A percentile compares a stretch with the other conserved stretches of the same genome.
phyloP scores from a whole-genome alignment of 2,888 invertebrate species.

The Antheraea assamensis region DNA sequence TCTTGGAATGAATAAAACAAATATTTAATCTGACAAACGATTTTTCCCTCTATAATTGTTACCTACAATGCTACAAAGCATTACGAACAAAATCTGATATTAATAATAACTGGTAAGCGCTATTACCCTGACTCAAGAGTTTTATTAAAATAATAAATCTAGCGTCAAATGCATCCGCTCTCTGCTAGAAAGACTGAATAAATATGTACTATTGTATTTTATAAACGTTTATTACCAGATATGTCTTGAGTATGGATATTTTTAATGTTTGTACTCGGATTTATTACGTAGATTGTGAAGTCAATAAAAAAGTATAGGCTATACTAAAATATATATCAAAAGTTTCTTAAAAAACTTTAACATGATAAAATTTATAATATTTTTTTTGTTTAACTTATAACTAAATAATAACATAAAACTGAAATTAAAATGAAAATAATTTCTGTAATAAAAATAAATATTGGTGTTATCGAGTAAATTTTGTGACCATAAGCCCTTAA shows the following conservation, averaged over 20 bases:
- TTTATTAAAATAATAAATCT: conserved; percentile 82
- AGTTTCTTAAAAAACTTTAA: background rate
- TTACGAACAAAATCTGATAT: conserved; percentile 56
- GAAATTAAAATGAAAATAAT: conserved; percentile 23
- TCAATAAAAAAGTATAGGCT: background rate
- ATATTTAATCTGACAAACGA: background rate
- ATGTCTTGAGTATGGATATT: background rate
- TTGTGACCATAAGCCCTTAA: conserved; percentile 10
- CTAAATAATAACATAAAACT: background rate
- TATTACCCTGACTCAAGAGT: conserved; percentile 61
- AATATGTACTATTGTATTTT: conserved; percentile 68
- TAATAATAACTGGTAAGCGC: conserved; percentile 56
- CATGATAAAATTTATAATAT: too few relatives aligned
- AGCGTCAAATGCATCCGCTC: conserved; percentile 77
- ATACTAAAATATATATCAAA: background rate
- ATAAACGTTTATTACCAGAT: conserved; percentile 52
- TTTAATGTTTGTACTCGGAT: background rate
- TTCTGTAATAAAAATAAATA: conserved; percentile 10
- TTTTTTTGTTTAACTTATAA: background rate
- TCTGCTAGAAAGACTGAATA: conserved; percentile 58
- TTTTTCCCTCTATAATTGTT: background rate
- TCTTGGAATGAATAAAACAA: background rate
- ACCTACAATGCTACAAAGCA: conserved; percentile 14
- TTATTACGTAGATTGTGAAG: background rate
- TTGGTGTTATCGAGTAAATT: conserved; percentile 9